A percentile compares a stretch with the other conserved stretches of the same genome.
Evolutionary conservation across 92 coral and sea anemone species (phyloP).

Genomic region (Phenganax stokvisi): DNA sequence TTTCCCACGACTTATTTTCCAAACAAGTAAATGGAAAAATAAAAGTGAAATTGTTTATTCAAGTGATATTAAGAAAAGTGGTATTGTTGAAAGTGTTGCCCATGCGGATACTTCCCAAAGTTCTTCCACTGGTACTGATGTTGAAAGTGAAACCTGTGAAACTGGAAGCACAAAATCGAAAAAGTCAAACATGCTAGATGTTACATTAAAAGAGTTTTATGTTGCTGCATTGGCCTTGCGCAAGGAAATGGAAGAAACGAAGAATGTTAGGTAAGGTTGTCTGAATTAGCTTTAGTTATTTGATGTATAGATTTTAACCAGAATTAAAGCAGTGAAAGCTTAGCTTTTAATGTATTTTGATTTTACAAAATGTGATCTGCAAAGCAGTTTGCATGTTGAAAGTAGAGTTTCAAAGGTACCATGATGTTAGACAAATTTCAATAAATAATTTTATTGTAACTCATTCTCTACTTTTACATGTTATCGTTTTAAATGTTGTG

Average conservation of each 20-base stretch:
- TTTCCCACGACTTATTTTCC: background rate
- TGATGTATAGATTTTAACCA: too few relatives aligned
- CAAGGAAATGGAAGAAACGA: background rate
- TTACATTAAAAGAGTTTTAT: slow-evolving; percentile 1
- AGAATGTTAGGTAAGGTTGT: background rate
- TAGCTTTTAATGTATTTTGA: too few relatives aligned
- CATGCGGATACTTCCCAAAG: background rate
- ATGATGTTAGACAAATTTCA: too few relatives aligned
- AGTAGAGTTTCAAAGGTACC: too few relatives aligned
- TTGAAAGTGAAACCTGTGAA: background rate
- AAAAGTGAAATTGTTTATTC: background rate
- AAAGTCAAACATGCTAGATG: background rate
- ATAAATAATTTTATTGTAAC: too few relatives aligned
- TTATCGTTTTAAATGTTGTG: too few relatives aligned
- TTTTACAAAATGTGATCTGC: background rate
- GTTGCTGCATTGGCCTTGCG: slow-evolving; percentile 1
- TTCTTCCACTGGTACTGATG: background rate
- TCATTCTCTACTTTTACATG: too few relatives aligned
- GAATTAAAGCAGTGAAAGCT: too few relatives aligned
- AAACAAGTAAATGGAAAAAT: background rate
- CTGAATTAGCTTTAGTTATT: too few relatives aligned
- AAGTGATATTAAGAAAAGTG: background rate
- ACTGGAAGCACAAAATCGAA: background rate
- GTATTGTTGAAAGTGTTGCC: background rate
- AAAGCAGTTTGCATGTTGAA: background rate